Conservation (phyloP, 2,113 vertebrate species). For the Marmota monax region DNA sequence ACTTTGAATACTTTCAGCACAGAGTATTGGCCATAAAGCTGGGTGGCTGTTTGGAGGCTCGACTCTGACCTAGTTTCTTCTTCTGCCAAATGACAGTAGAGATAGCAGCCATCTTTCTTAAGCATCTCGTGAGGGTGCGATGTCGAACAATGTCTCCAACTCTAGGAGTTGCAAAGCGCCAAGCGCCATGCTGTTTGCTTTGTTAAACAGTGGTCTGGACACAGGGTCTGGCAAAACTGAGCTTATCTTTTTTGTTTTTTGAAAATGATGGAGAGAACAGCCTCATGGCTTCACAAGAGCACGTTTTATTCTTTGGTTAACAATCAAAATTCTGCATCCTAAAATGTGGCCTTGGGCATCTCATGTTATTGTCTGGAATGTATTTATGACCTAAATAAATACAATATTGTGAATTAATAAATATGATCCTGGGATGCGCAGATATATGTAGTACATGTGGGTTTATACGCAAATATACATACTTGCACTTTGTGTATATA, state of each 20-base stretch:
- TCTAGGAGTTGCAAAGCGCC: accelerated
- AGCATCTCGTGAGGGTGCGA: neutral
- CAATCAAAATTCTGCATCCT: neutral
- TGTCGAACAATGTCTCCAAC: too few relatives aligned
- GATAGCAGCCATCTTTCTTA: accelerated
- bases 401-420: neutral
- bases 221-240: neutral
- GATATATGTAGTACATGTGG: neutral
- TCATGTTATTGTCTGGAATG: neutral
- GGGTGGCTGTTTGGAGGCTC: neutral
- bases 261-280: neutral
- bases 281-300: neutral
- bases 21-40: accelerated
- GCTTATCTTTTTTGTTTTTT: neutral
- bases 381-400: neutral
- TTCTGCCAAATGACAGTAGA: neutral
- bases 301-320: neutral
- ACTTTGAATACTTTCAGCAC: accelerated
- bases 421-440: neutral
- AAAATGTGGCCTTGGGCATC: neutral
- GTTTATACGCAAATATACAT: neutral
- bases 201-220: neutral
- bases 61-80: neutral
- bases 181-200: neutral
- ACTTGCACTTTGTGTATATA: too few relatives aligned